Conservation (phyloP, 2,113 vertebrate genomes). For the Podiceps cristatus region DNA sequence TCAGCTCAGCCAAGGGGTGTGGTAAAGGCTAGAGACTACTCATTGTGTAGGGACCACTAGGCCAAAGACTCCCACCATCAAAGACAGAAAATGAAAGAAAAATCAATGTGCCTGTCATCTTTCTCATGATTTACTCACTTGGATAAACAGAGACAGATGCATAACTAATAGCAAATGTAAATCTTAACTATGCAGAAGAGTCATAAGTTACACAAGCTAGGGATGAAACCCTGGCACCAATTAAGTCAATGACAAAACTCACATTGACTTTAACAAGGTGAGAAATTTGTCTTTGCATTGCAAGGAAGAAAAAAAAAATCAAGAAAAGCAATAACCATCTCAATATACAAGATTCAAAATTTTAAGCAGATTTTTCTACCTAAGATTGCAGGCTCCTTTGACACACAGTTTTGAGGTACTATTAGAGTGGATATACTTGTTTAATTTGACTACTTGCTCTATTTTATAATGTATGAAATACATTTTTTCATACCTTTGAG, state of each 20-base stretch:
- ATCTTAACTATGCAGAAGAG: background rate
- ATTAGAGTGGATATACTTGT: background rate
- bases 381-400: background rate
- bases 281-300: background rate
- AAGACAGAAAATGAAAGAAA: background rate
- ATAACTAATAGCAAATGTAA: background rate
- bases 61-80: background rate
- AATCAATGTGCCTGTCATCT: background rate
- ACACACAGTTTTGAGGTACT: background rate
- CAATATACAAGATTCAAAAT: background rate
- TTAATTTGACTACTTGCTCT: slow-evolving; percentile 5
- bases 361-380: background rate
- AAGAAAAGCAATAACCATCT: background rate
- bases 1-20: background rate
- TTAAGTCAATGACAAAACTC: background rate
- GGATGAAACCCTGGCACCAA: background rate
- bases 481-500: background rate
- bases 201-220: background rate
- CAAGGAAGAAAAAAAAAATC: background rate
- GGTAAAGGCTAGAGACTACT: background rate
- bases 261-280: background rate
- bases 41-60: background rate
- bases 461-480: slow-evolving; percentile 19
- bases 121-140: background rate
- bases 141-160: background rate